These are phyloP conservation scores for Hedya salicella DNA, from an alignment of 2,888 invertebrate genomes.

Conservation along the genomic window DNA sequence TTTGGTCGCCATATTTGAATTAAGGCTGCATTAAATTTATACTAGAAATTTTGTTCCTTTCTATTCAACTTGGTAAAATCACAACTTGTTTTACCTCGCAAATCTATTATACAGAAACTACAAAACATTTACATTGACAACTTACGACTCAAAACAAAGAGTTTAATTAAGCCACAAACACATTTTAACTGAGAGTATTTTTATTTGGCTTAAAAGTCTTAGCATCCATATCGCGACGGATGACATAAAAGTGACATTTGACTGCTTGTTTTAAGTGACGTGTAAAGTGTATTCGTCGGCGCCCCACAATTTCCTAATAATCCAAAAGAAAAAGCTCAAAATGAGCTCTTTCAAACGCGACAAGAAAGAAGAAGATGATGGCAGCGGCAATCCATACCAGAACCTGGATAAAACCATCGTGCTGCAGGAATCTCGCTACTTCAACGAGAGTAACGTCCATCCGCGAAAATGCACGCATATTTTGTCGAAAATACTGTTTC, in stretches of 20 bases:
- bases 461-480: conserved; percentile 98
- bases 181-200: too few relatives aligned
- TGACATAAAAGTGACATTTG: conserved; percentile 24
- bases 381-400: conserved; percentile 94
- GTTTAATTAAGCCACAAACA: too few relatives aligned
- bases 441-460: conserved; percentile 99
- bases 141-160: too few relatives aligned
- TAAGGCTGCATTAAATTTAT: too few relatives aligned
- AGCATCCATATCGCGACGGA: background rate
- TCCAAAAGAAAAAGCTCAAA: conserved; percentile 72
- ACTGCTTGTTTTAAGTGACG: conserved; percentile 60
- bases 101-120: too few relatives aligned
- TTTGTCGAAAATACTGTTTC: conserved; percentile 97
- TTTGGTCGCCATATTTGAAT: background rate
- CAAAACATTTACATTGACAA: too few relatives aligned
- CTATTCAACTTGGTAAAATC: too few relatives aligned
- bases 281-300: conserved; percentile 77
- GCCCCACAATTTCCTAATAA: conserved; percentile 71
- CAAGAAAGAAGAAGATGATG: conserved; percentile 98
- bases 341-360: conserved; percentile 95
- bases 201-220: background rate
- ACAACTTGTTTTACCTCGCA: too few relatives aligned
- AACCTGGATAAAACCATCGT: conserved; percentile 98
- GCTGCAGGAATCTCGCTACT: conserved; percentile 98
- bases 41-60: too few relatives aligned